phyloP scores from a whole-genome alignment of 2,113 vertebrate genomes.

The Sciurus niger region DNA sequence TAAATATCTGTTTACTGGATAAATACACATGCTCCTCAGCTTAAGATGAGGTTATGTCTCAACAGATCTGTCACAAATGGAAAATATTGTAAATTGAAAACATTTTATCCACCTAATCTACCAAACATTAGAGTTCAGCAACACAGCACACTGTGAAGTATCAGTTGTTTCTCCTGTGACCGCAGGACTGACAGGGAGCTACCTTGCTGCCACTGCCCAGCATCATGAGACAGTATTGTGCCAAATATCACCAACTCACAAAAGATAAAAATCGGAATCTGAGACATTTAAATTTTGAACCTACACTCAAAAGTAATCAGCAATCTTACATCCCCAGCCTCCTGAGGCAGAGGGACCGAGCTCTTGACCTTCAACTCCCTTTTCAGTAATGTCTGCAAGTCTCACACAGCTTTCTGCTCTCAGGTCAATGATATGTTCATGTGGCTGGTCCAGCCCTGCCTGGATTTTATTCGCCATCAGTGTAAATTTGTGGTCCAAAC shows the following conservation, averaged over 20 bases:
- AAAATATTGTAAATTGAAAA: background rate
- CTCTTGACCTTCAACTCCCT: background rate
- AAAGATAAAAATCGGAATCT: background rate
- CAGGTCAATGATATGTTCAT: slow-evolving; percentile 93
- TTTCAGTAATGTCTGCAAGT: background rate
- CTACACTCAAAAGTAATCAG: background rate
- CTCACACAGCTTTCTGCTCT: slow-evolving; percentile 75
- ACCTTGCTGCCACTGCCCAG: background rate
- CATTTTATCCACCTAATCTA: background rate
- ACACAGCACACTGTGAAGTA: background rate
- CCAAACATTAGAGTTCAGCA: background rate
- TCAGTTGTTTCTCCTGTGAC: background rate
- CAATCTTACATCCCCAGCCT: background rate
- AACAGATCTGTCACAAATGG: background rate
- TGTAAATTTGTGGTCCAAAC: slow-evolving; percentile 93
- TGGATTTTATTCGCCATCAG: slow-evolving; percentile 91
- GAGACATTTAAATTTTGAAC: background rate
- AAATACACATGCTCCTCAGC: background rate
- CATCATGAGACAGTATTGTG: background rate
- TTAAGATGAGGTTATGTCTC: background rate
- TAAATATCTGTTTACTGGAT: background rate
- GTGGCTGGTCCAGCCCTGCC: slow-evolving; percentile 94
- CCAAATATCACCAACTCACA: background rate
- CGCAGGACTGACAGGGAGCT: background rate
- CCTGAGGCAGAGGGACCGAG: background rate